A percentile compares a stretch with the other conserved stretches of the same genome.
Evolutionary conservation across 2,888 invertebrate species (phyloP).

Genomic region (Zygaena filipendulae): DNA sequence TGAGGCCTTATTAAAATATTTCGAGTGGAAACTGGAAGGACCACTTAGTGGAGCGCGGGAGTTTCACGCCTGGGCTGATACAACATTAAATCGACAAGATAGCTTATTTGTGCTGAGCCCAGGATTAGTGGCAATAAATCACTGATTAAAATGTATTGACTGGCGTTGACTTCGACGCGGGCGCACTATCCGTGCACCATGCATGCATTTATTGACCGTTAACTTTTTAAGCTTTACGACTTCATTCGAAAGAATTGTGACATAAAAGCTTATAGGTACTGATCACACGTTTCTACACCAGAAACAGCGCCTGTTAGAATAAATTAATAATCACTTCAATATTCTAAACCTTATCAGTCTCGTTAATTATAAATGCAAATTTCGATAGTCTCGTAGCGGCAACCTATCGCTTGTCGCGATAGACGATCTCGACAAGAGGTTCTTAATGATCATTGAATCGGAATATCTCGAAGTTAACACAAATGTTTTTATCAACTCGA

Average conservation of each 20-base stretch:
- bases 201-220: constrained; percentile 49
- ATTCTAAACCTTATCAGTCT: too few species aligned
- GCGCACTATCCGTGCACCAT: constrained; percentile 39
- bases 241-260: constrained; percentile 47
- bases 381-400: too few species aligned
- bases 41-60: constrained; percentile 68
- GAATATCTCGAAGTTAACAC: too few species aligned
- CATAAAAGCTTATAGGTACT: constrained; percentile 39
- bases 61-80: constrained; percentile 68
- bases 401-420: too few species aligned
- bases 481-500: too few species aligned
- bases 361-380: too few species aligned
- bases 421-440: too few species aligned
- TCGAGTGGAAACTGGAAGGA: constrained; percentile 69
- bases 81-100: constrained; percentile 69
- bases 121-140: constrained; percentile 67
- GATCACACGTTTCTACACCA: too few species aligned
- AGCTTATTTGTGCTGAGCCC: constrained; percentile 68
- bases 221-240: constrained; percentile 47
- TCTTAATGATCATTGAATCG: too few species aligned
- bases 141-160: constrained; percentile 69
- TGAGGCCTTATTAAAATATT: constrained; percentile 68
- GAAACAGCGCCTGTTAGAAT: too few species aligned
- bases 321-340: too few species aligned
- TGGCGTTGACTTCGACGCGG: constrained; percentile 60